Evolutionary conservation across 2,113 vertebrate genomes (phyloP).

Genomic region (Thymallus thymallus): DNA sequence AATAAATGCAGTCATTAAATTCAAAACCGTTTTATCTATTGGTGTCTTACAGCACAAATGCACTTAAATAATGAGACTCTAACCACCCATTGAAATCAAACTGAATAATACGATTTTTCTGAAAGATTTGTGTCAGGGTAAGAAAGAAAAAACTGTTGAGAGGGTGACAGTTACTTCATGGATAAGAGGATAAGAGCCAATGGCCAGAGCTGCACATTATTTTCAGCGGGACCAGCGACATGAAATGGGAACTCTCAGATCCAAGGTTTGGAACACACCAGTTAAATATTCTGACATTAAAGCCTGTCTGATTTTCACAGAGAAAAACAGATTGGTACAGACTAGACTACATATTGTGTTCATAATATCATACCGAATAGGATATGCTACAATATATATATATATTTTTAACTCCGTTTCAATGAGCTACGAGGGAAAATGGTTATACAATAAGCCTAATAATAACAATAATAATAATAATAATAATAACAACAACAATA

Average conservation of each 20-base stretch:
- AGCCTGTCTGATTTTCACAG: slow-evolving; percentile 12
- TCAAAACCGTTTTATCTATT: slow-evolving; percentile 43
- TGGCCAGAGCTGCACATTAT: slow-evolving; percentile 77
- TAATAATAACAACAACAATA: background rate
- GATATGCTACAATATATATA: background rate
- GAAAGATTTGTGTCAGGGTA: slow-evolving; percentile 84
- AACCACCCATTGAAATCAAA: slow-evolving; percentile 81
- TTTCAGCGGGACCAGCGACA: slow-evolving; percentile 68
- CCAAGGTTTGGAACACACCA: slow-evolving; percentile 81
- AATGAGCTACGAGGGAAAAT: background rate
- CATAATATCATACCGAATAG: background rate
- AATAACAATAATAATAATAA: slow-evolving; percentile 11
- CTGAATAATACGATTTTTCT: slow-evolving; percentile 86
- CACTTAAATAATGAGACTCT: slow-evolving; percentile 78
- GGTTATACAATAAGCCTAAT: background rate
- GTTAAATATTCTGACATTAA: slow-evolving; percentile 59
- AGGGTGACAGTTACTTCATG: slow-evolving; percentile 85
- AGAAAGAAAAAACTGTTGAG: slow-evolving; percentile 82
- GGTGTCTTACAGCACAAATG: slow-evolving; percentile 82
- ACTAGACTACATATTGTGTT: background rate
- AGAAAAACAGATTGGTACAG: background rate
- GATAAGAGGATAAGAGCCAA: slow-evolving; percentile 86
- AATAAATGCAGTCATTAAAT: slow-evolving; percentile 16
- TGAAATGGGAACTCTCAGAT: slow-evolving; percentile 69
- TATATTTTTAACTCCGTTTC: background rate